These are phyloP conservation scores for Ceratina australensis DNA, from an alignment of 1,140 invertebrate genomes.

Conservation along the genomic window DNA sequence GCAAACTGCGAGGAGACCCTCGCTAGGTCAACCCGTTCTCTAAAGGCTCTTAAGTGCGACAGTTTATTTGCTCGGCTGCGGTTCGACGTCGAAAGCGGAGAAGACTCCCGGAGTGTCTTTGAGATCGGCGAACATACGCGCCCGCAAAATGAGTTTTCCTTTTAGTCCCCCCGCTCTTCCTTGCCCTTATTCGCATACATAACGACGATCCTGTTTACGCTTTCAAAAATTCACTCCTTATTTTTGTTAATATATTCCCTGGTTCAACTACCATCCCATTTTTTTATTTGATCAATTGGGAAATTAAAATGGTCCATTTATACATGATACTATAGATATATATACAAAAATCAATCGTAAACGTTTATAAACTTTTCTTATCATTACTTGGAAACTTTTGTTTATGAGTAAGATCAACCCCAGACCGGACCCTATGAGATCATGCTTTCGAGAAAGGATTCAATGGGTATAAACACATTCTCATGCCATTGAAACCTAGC, in stretches of 20 bases:
- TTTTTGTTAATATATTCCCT: not conserved
- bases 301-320: too few species aligned
- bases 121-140: slow-evolving; percentile 30
- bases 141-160: slow-evolving; percentile 30
- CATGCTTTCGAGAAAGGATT: too few species aligned
- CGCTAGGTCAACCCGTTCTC: slow-evolving; percentile 54
- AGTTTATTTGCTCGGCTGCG: slow-evolving; percentile 59
- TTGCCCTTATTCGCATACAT: not conserved
- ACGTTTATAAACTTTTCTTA: too few species aligned
- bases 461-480: too few species aligned
- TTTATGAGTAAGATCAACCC: too few species aligned
- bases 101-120: slow-evolving; percentile 14
- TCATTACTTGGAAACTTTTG: too few species aligned
- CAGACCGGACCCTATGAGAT: too few species aligned
- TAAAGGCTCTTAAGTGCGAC: slow-evolving; percentile 55
- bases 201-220: not conserved
- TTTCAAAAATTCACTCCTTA: not conserved
- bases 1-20: slow-evolving; percentile 56
- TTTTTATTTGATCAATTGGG: too few species aligned
- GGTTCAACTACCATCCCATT: too few species aligned
- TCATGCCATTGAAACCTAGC: too few species aligned
- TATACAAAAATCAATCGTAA: too few species aligned
- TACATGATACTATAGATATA: too few species aligned
- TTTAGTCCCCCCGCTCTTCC: not conserved
- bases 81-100: slow-evolving; percentile 12